Evolutionary conservation across 1,140 invertebrate species (phyloP).

Genomic region (Amphibalanus amphitrite): DNA sequence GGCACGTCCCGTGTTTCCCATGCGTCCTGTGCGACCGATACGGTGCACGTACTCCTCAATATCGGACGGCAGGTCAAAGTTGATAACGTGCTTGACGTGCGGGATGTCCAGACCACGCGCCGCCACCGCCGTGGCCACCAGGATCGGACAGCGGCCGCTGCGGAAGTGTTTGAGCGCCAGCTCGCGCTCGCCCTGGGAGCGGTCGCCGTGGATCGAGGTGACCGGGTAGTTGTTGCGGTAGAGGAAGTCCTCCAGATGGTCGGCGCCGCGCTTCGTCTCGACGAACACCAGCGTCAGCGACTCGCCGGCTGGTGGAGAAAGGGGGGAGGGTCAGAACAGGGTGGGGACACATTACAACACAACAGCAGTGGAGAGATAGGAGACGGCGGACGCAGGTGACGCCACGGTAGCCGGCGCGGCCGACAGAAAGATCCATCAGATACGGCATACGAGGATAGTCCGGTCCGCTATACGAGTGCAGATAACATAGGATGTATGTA

Average conservation of each 20-base stretch:
- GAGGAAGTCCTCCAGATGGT: conserved; percentile 84
- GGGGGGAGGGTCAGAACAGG: too few relatives aligned
- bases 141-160: conserved; percentile 73
- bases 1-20: conserved; percentile 79
- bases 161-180: conserved; percentile 84
- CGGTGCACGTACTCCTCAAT: conserved; percentile 96
- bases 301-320: conserved; percentile 37
- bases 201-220: conserved; percentile 96
- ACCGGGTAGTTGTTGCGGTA: conserved; percentile 76
- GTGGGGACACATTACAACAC: too few relatives aligned
- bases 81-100: conserved; percentile 92
- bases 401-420: too few relatives aligned
- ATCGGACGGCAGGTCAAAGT: conserved; percentile 89
- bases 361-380: too few relatives aligned
- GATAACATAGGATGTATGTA: too few relatives aligned
- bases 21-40: conserved; percentile 92
- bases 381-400: too few relatives aligned
- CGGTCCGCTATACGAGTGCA: too few relatives aligned
- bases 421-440: too few relatives aligned
- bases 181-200: conserved; percentile 85
- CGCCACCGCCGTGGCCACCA: conserved; percentile 93
- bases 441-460: too few relatives aligned
- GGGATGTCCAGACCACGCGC: conserved; percentile 95
- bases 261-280: conserved; percentile 96
- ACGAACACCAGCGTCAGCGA: conserved; percentile 91